Evolutionary conservation across 2,888 invertebrate species (phyloP), one percentile per base, ranked within the genome.

Genomic region (Orthosia incerta): DNA sequence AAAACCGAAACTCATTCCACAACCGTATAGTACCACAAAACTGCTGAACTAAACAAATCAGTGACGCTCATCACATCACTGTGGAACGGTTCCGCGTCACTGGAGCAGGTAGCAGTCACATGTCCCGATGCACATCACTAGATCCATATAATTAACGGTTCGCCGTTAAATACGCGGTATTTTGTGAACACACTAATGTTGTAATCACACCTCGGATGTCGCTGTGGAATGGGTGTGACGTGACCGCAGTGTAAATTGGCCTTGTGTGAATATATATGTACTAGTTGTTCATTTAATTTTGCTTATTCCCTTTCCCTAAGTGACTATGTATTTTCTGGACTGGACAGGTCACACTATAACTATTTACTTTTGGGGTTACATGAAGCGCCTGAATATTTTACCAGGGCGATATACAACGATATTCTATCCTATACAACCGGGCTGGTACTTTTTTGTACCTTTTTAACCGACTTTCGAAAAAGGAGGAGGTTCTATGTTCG

Each of bases 11-110:
- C 50, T 45, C 31, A 12, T 51, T 15, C 26, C 4, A 39, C 69
- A 69, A 65, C 59, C 18, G 50, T 63, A 26, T 70, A 70, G 55
- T 59, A 39, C 3, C 48, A 66, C 64, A 82, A 78, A 80, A 72
- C 64, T 79, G 64, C 83, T 80, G 82, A 80, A 72, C 83, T 82
- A 78, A 79, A 64, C 68, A 79, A 56, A 82, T 82, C 71, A 51
- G 64, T 23, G 50, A 61, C 51, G 57, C 77, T 48, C 76, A 66
- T 78, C 77, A 80, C 76, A 66, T 78, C 77, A 80, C 63, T 46
- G 71, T 71, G 56, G 23, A 45, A 46, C 68, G 23, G 76, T 77
- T 82, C 83, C 79, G 45, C 83, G 46, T 78, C 83, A 80, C 51
- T 68, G 79, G 72, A 55, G 16, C 67, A 79, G 79, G 79, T 82